These are phyloP conservation scores for Camarhynchus parvulus DNA, from an alignment of 2,113 vertebrate species.

Conservation along the genomic window DNA sequence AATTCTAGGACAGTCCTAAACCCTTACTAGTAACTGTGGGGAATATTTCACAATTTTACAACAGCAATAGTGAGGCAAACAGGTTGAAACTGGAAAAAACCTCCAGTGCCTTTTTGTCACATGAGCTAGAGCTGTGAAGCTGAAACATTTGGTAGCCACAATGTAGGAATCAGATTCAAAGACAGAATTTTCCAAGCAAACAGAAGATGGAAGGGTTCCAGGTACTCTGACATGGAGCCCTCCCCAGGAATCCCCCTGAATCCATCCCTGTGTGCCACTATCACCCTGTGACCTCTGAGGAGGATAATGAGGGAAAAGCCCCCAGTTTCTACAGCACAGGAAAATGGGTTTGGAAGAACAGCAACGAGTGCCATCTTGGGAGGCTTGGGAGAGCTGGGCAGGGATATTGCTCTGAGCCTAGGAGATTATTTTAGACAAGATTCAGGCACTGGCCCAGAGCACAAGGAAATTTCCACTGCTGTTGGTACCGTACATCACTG, in stretches of 20 bases:
- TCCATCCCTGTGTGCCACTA: neutral
- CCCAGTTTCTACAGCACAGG: neutral
- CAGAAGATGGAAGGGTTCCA: neutral
- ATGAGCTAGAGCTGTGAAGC: neutral
- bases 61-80: neutral
- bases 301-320: neutral
- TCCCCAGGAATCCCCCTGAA: neutral
- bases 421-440: neutral
- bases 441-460: neutral
- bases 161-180: neutral
- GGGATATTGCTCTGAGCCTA: neutral
- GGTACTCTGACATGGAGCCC: neutral
- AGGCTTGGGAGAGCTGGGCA: neutral
- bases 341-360: neutral
- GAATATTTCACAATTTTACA: neutral
- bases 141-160: neutral
- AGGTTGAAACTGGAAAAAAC: neutral
- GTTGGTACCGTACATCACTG: neutral
- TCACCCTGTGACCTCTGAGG: accelerated
- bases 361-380: neutral
- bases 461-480: constrained; percentile 7
- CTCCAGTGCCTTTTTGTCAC: neutral
- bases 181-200: neutral
- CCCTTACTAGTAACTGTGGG: neutral
- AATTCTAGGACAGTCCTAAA: neutral